Base-by-base conservation (phyloP, 92 coral and sea anemone species). In the Parazoanthus swiftii region DNA sequence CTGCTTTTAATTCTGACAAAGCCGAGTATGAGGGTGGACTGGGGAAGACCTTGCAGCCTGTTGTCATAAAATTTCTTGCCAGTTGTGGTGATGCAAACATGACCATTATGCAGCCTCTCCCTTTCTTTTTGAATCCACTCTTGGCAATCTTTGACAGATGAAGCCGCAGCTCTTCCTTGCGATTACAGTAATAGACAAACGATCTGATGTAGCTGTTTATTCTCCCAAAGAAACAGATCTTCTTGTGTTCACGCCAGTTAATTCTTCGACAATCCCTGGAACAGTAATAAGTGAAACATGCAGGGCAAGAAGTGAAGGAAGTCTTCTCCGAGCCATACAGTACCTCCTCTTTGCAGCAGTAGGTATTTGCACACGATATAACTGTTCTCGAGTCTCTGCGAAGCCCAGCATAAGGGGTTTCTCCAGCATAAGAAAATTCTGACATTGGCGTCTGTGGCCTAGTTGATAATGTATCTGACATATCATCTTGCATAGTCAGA, bases 221-320 rank as follows among this genome's bases (percentile, higher is more conserved):
- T 23, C 98, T 95, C 63, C 99, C 99, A 84, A 94, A 97, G 92
- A 92, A 93, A 89, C 99, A 97, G 72, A 89, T 86, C 86, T 97
- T 95, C 89, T 97, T 97, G 92, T 97, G 99, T 23, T 94, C 96
- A 21, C 95, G 92, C 99, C 99, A 97, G 90, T 97, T 96, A 16
- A 96, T 92, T 71, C 95, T 94, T 21, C 99, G 92, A 80, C 99
- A 97, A 68, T 91, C 94, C 21, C 98, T 86, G 7, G 94, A 80
- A 86, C 99, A 97, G 89, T 97, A 97, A 84, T 95, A 95, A 3
- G 99, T 97, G 74, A 90, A 97, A 81, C 99, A 97, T 35, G 99
- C 94, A 0, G 99, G 99, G 43, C 99, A 97, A 6, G 99, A 97
- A 8, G 96, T 97, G 85, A 92, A 97, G 42, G 94, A 89, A 74